Percentiles rank a stretch among this genome's conserved stretches.
These are phyloP conservation scores for Achatina immaculata DNA, from an alignment of 1,140 invertebrate species.

Conservation along the genomic window DNA sequence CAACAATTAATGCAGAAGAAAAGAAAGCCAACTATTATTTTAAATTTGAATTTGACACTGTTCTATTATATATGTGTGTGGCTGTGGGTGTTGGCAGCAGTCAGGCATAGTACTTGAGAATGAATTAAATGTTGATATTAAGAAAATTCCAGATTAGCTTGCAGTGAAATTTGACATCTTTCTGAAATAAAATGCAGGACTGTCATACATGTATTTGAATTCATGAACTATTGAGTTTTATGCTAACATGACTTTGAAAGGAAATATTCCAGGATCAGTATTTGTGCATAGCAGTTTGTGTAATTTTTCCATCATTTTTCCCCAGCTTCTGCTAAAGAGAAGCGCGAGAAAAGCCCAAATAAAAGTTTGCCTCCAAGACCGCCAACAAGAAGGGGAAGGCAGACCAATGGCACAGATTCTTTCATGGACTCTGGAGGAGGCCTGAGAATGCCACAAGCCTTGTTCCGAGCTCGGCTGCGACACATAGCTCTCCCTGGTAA, in stretches of 20 bases:
- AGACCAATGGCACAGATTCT: conserved; percentile 71
- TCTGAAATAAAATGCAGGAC: too few relatives aligned
- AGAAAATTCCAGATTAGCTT: neutral
- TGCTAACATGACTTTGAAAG: neutral
- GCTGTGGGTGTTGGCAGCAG: too few relatives aligned
- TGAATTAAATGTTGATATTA: too few relatives aligned
- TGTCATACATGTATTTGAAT: neutral
- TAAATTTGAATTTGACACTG: too few relatives aligned
- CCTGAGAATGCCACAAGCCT: conserved; percentile 13
- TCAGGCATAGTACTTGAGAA: too few relatives aligned
- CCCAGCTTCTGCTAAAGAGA: conserved; percentile 74
- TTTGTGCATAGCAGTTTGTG: too few relatives aligned
- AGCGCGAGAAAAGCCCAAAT: conserved; percentile 79
- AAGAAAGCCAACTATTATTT: too few relatives aligned
- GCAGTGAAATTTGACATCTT: neutral
- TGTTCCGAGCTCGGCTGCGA: conserved; percentile 47
- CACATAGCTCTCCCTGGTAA: conserved; percentile 46
- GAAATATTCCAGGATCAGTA: neutral
- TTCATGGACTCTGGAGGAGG: conserved; percentile 47
- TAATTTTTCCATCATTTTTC: too few relatives aligned
- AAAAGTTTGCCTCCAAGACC: conserved; percentile 72
- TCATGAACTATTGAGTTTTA: neutral
- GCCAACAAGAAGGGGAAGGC: conserved; percentile 68
- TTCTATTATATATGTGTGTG: too few relatives aligned
- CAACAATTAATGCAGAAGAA: too few relatives aligned